Evolutionary conservation across 30 jellyfish, hydroid and myxozoan species (phyloP), one percentile per base, ranked within the genome.

Genomic region (Turritopsis dohrnii): DNA sequence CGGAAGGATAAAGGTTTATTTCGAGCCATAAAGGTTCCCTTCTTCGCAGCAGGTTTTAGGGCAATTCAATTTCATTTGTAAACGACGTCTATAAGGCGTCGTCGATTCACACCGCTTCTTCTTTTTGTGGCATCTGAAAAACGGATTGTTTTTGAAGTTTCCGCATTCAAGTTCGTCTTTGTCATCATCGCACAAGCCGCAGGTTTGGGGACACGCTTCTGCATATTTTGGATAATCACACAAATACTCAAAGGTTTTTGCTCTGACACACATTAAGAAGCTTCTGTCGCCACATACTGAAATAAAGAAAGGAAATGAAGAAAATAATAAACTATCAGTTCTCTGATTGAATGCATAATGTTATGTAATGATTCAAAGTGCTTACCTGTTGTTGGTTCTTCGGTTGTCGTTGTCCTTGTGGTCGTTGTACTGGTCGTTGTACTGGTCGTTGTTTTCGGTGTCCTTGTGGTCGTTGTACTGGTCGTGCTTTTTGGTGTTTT

Each of bases 401-500:
- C 60, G 60, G 60, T 41, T 5, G 60, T 41, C 60, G 60, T 41
- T 5, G 60, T 41, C 9, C 60, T 41, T 5, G 77, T 41, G 60
- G 60, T 41, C 9, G 60, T 41, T 41, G 5, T 41, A 41, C 9
- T 69, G 28, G 77, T 69, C 30, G 77, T n/a, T 9, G 77, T 27
- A 19, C 31, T 69, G 77, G 77, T 0, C 16, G 4, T 69, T 8
- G 77, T 69, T 69, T 23, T 69, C 19, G 77, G 30, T 69, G 77
- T 69, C 19, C 17, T 69, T 8, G 31, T 69, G 28, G 31, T 69
- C 31, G 77, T 69, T 0, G 77, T 69, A 9, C 31, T n/a, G 0
- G 77, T n/a, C 9, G 77, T 69, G 8, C 23, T 69, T 69, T 27
- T 69, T 69, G 31, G 77, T 69, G 77, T 69, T 69, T 23, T 69